Conservation (phyloP, 2,113 vertebrate genomes). For the Pungitius pungitius region DNA sequence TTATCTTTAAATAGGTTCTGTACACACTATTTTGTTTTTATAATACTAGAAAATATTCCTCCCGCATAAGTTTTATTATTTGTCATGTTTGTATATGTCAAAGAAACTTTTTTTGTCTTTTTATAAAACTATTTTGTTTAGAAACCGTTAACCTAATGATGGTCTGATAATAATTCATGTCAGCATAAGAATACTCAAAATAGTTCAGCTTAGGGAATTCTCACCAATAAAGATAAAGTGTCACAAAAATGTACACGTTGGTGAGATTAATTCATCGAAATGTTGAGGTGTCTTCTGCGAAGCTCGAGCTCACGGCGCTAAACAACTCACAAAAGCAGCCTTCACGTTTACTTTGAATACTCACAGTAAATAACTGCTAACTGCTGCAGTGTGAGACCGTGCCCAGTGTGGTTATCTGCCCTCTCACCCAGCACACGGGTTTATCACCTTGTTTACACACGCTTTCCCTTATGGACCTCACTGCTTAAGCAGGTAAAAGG, state of each 20-base stretch:
- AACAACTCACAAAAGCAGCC: neutral
- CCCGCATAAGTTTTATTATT: too few species aligned
- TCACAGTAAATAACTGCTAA: neutral
- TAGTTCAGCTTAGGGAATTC: neutral
- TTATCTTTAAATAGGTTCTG: neutral
- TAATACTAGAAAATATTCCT: conserved; percentile 7
- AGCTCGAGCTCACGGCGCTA: neutral
- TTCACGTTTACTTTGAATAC: neutral
- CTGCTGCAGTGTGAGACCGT: neutral
- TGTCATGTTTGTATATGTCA: conserved; percentile 21
- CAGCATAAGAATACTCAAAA: neutral
- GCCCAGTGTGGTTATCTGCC: neutral
- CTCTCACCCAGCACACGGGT: neutral
- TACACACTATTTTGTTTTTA: conserved; percentile 18
- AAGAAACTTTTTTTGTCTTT: conserved; percentile 9
- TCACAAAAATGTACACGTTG: neutral
- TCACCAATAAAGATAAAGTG: neutral
- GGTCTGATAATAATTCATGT: neutral
- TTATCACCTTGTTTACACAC: neutral
- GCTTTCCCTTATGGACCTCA: neutral
- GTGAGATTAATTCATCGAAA: neutral
- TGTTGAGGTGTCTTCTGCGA: too few species aligned
- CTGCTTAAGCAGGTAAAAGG: neutral
- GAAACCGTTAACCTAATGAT: neutral
- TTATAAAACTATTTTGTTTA: neutral